Evolutionary conservation across 2,113 vertebrate genomes (phyloP).

Genomic region (Crotalus helleri): DNA sequence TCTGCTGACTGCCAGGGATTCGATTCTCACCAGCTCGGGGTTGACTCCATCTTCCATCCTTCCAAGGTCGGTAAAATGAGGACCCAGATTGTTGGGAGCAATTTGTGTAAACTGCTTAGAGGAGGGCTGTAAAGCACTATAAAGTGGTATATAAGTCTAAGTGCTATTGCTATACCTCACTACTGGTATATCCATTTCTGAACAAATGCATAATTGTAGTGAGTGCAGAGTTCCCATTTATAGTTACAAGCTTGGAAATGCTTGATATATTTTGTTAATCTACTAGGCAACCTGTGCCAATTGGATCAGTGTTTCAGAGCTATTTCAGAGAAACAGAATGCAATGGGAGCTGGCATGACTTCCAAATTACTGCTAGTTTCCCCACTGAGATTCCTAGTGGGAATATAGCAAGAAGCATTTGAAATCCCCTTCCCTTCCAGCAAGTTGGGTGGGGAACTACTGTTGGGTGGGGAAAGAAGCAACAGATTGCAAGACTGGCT

Average conservation of each 20-base stretch:
- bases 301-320: not conserved
- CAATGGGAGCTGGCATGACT: not conserved
- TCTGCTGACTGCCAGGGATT: not conserved
- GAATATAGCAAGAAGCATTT: not conserved
- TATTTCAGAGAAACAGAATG: not conserved
- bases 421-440: not conserved
- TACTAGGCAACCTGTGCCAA: not conserved
- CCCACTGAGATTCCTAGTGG: not conserved
- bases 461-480: not conserved
- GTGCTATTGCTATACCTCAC: not conserved
- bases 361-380: not conserved
- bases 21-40: not conserved
- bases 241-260: not conserved
- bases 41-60: not conserved
- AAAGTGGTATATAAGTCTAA: not conserved
- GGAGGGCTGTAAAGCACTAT: not conserved
- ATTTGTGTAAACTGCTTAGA: not conserved
- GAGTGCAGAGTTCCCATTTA: not conserved
- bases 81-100: not conserved
- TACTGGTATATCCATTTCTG: not conserved
- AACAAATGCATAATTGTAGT: not conserved
- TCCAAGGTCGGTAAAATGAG: not conserved
- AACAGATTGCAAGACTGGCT: not conserved
- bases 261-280: not conserved
- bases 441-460: not conserved